phyloP scores from a whole-genome alignment of 2,797 vertebrate species.

The Graptemys geographica region DNA sequence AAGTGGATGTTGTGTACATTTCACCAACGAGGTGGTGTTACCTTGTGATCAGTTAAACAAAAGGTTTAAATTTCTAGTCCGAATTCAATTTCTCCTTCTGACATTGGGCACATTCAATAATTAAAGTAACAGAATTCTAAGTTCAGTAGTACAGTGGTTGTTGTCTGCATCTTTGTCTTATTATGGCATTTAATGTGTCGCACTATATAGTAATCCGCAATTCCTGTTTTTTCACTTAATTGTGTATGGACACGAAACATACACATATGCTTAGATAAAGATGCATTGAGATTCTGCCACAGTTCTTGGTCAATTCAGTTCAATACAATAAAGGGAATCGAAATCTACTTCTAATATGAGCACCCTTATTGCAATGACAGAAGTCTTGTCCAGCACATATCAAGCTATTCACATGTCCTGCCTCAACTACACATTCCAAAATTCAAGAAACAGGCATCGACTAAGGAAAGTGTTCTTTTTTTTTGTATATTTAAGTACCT shows the following conservation, averaged over 20 bases:
- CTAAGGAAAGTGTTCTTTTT: not conserved
- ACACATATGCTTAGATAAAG: not conserved
- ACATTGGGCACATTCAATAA: conserved; percentile 44
- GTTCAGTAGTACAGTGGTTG: conserved; percentile 29
- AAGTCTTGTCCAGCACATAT: not conserved
- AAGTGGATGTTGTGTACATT: conserved; percentile 25
- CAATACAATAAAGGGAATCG: not conserved
- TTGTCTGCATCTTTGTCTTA: conserved; percentile 40
- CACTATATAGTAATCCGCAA: conserved; percentile 40
- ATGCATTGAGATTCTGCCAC: not conserved
- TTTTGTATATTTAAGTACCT: not conserved
- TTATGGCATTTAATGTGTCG: conserved; percentile 25
- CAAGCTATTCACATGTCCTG: not conserved
- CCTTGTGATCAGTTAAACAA: conserved; percentile 65
- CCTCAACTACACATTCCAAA: not conserved
- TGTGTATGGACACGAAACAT: conserved; percentile 2
- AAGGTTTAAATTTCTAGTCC: conserved; percentile 31
- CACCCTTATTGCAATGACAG: not conserved
- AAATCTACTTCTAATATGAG: not conserved
- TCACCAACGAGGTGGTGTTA: conserved; percentile 37
- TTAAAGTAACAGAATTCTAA: conserved; percentile 50
- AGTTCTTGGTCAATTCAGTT: not conserved
- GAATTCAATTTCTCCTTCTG: conserved; percentile 38
- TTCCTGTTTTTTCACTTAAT: not conserved
- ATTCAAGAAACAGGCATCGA: not conserved